Base-by-base conservation (phyloP, 2,113 vertebrate species). In the Tautogolabrus adspersus region DNA sequence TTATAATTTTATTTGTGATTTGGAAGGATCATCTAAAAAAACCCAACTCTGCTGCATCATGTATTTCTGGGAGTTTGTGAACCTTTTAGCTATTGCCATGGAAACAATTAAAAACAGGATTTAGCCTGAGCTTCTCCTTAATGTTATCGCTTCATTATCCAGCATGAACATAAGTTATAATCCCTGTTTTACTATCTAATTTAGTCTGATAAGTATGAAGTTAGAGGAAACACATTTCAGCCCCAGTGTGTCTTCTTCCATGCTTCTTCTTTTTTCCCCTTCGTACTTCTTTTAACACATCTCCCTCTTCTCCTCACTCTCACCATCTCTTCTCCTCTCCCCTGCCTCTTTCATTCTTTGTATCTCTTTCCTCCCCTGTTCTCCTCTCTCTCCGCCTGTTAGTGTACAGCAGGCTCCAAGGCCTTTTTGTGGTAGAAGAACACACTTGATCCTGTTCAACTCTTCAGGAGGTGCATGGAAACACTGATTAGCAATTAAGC, bases 401-500 rank as follows among this genome's bases (percentile, higher is more conserved):
- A 47, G 74, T 40, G 47, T 38, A 73, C 69, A 59, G 61, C 69
- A 83, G 88, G 90, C 89, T 89, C 61, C 38, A 7, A 81, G 85
- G 88, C 75, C 79, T 88, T 90, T 88, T 81, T 90, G 79, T 82
- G 83, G 83, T 57, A 87, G 87, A 84, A 91, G 85, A 92, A 91
- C 90, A 86, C 90, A 91, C 88, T 93, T 90, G 91, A 93, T 93
- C 92, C 91, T 89, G 88, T 90, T 91, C 91, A 87, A 92, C 91
- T 94, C 89, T 92, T 94, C 90, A 90, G 79, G 86, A 92, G 92
- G 89, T 81, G 87, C 86, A 84, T 90, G 83, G 89, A 90, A 91
- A 93, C 77, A 81, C 87, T 83, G 92, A 94, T 94, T 93, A 93
- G 91, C 92, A 92, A 93, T 94, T 94, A 94, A 93, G 93, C 89